Conservation (phyloP, 2,888 invertebrate genomes). For the Iselma pallidipennis region DNA sequence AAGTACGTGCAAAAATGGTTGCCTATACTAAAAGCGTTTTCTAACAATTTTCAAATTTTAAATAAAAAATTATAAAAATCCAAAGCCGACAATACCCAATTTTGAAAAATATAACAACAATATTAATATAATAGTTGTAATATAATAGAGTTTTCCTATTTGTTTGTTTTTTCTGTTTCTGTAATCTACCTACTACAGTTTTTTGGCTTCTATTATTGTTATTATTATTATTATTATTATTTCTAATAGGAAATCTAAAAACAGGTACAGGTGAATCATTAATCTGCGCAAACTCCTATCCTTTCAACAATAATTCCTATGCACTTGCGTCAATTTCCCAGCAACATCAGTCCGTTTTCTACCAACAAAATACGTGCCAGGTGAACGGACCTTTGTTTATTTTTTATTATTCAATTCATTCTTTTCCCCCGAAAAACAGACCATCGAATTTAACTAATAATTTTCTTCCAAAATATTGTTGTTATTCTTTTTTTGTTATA, state of each 20-base stretch:
- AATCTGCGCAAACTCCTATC: slow-evolving; percentile 19
- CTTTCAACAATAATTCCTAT: slow-evolving; percentile 8
- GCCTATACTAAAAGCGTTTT: not conserved
- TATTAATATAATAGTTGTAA: slow-evolving; percentile 7
- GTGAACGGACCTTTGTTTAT: slow-evolving; percentile 11
- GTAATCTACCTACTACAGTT: not conserved
- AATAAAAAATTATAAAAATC: too few relatives aligned
- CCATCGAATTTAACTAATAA: too few relatives aligned
- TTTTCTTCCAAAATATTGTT: not conserved
- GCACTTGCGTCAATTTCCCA: slow-evolving; percentile 2
- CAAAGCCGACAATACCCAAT: slow-evolving; percentile 2
- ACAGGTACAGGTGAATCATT: slow-evolving; percentile 14
- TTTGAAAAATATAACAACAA: not conserved
- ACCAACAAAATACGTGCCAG: slow-evolving; percentile 8
- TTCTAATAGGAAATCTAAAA: slow-evolving; percentile 1
- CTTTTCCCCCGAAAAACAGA: not conserved
- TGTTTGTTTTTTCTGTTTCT: not conserved
- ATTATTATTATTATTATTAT: not conserved
- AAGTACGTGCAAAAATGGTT: not conserved
- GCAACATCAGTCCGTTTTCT: slow-evolving; percentile 14
- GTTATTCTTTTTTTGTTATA: not conserved
- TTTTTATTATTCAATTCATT: not conserved
- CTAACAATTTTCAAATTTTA: not conserved
- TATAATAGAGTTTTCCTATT: slow-evolving; percentile 8
- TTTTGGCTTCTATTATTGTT: too few relatives aligned